These are phyloP conservation scores for Corythornis leucogaster DNA, from an alignment of 2,797 vertebrate species.

Conservation along the genomic window DNA sequence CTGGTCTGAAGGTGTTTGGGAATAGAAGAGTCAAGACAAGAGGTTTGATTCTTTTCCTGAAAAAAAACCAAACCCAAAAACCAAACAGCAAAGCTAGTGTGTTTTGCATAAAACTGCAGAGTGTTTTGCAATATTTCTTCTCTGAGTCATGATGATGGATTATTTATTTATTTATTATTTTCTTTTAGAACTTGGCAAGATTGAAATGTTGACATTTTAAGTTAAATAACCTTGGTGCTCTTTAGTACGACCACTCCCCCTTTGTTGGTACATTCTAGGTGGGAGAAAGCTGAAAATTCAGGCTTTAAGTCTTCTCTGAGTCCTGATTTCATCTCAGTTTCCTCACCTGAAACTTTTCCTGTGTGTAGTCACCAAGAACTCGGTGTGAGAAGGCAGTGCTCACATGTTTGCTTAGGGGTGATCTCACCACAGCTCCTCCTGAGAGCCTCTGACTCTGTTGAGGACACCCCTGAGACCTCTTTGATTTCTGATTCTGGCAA, in stretches of 20 bases:
- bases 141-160: background rate
- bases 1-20: background rate
- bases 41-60: background rate
- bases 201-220: background rate
- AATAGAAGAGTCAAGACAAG: background rate
- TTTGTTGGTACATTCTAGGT: accelerated
- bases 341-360: background rate
- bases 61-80: background rate
- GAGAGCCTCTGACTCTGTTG: background rate
- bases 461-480: background rate
- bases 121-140: background rate
- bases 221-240: background rate
- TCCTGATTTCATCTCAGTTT: background rate
- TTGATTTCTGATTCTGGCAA: background rate
- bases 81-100: too few species aligned
- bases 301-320: background rate
- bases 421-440: background rate
- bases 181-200: background rate
- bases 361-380: background rate
- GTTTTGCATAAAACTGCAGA: background rate
- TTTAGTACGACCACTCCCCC: background rate
- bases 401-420: background rate
- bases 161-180: background rate
- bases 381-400: background rate
- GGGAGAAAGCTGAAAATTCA: background rate